A percentile compares a stretch with the other conserved stretches of the same genome.
Evolutionary conservation across 2,797 vertebrate genomes (phyloP).

Genomic region (Poeciliopsis paucimaculata): DNA sequence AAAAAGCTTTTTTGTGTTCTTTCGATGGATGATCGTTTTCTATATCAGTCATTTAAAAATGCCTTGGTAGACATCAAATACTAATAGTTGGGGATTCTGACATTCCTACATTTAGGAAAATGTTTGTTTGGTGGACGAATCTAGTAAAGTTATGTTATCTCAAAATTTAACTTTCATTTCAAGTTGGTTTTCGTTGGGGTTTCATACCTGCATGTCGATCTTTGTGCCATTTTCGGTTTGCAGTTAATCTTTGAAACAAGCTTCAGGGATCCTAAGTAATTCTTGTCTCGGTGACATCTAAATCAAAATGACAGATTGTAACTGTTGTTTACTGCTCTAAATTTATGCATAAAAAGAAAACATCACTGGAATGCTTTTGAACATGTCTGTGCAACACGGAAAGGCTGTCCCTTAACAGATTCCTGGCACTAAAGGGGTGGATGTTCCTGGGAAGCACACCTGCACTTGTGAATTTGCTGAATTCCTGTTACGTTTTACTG

Average conservation of each 20-base stretch:
- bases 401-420: conserved; percentile 49
- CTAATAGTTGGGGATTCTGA: neutral
- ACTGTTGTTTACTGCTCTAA: conserved; percentile 61
- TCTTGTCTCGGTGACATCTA: conserved; percentile 17
- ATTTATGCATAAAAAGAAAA: conserved; percentile 64
- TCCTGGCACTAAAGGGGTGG: conserved; percentile 45
- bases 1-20: neutral
- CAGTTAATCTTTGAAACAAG: neutral
- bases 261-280: neutral
- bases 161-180: neutral
- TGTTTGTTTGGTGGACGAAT: neutral
- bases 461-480: conserved; percentile 57
- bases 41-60: neutral
- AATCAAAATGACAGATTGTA: conserved; percentile 30
- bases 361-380: conserved; percentile 74
- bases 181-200: neutral
- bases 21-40: neutral
- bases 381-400: conserved; percentile 67
- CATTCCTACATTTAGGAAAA: neutral
- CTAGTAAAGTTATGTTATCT: neutral
- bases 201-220: neutral
- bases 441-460: conserved; percentile 64
- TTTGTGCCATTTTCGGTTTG: neutral
- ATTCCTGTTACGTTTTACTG: conserved; percentile 62
- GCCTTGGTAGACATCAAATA: neutral